phyloP scores from a whole-genome alignment of 2,888 invertebrate species.

The Chrysolina americana region DNA sequence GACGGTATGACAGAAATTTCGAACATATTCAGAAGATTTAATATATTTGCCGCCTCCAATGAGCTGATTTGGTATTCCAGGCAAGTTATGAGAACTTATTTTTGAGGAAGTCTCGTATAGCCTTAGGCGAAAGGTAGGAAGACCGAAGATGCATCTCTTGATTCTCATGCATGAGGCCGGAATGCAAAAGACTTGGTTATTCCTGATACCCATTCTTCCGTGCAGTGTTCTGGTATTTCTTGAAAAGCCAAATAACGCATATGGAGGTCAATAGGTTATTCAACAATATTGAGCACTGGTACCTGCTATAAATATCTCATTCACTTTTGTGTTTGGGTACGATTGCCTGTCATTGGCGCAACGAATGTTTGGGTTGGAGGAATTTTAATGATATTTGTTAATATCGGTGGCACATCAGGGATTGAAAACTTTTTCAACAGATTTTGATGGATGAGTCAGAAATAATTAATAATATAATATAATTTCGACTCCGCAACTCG shows the following conservation, averaged over 20 bases:
- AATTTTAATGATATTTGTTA: background rate
- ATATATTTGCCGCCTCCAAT: background rate
- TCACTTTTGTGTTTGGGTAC: slow-evolving; percentile 15
- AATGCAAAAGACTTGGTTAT: background rate
- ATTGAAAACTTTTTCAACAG: no score
- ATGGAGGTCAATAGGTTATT: slow-evolving; percentile 31
- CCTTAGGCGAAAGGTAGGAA: background rate
- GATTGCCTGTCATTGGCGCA: slow-evolving; percentile 12
- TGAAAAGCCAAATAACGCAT: slow-evolving; percentile 21
- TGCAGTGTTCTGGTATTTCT: slow-evolving; percentile 30
- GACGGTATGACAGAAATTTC: no score
- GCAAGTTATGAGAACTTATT: background rate
- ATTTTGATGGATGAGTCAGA: no score
- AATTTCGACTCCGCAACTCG: no score
- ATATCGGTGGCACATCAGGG: no score
- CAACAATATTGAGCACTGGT: slow-evolving; percentile 21
- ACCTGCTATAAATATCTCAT: slow-evolving; percentile 24
- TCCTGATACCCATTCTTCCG: slow-evolving; percentile 23
- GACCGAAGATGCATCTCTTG: slow-evolving; percentile 14
- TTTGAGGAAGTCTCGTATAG: background rate
- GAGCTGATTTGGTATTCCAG: background rate
- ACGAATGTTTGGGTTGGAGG: background rate
- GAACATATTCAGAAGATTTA: background rate
- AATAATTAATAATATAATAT: no score
- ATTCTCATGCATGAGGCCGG: background rate